Base-by-base conservation (phyloP, 2,797 vertebrate genomes). In the Glossophaga mutica region DNA sequence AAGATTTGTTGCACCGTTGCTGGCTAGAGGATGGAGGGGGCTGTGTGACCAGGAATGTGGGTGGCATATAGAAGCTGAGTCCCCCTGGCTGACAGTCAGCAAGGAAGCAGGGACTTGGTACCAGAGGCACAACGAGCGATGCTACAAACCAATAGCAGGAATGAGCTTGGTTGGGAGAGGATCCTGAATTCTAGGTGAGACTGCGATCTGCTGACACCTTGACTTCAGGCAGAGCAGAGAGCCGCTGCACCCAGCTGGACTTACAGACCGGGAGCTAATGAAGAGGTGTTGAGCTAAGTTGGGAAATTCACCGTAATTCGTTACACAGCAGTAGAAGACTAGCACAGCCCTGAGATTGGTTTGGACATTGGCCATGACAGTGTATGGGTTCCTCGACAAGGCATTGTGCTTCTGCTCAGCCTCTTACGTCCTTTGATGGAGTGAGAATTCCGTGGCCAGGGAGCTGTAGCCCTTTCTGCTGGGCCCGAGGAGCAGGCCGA, bases 161-260 rank as follows among this genome's bases (percentile, higher is more conserved):
- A 46, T 37, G 59, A n/a, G 42, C 14, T 67, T 5, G 62, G 70
- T 67, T 5, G 62, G 70, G 24, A 50, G 44, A 91, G n/a, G 39
- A 81, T 15, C 9, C 79, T 0, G 15, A 42, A 67, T 19, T 59
- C 76, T 12, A 59, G 73, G 4, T 44, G 88, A 91, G 71, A 46
- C 39, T 2, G 4, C 24, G 46, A 14, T 22, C 15, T 5, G 19
- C 46, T 6, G n/a, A 39, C 26, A 34, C 34, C 24, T 29, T 11
- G 18, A 48, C 44, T 52, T 79, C 34, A 55, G 34, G 29, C 48
- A 15, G 55, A 52, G 73, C 37, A 19, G 39, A 84, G 57, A 62
- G 16, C 57, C 24, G 9, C 48, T 6, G 5, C 24, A 3, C 9
- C 42, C 6, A 11, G 32, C 37, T 0, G 5, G 39, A 5, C 22